phyloP scores from a whole-genome alignment of 2,797 vertebrate species.

The Xiphorhynchus erythropygius region DNA sequence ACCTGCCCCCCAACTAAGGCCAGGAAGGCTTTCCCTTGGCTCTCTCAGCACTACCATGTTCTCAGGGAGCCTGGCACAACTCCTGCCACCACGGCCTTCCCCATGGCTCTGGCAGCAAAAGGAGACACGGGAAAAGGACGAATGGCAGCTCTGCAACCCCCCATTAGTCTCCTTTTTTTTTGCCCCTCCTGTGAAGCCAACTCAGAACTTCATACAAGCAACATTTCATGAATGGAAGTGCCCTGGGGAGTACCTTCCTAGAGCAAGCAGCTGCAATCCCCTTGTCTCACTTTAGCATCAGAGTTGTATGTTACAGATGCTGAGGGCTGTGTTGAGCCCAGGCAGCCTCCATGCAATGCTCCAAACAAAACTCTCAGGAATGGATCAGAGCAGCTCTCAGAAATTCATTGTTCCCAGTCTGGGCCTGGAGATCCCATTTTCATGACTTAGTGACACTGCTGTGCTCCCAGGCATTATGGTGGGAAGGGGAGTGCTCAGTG shows the following conservation, averaged over 20 bases:
- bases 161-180: neutral
- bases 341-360: neutral
- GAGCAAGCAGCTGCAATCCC: neutral
- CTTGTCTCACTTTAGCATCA: neutral
- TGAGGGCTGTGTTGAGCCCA: neutral
- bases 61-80: rapidly evolving
- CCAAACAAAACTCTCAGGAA: neutral
- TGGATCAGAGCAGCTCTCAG: neutral
- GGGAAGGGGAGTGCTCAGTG: neutral
- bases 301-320: neutral
- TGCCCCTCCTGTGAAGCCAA: neutral
- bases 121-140: rapidly evolving
- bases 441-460: neutral
- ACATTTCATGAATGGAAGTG: neutral
- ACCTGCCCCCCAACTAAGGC: neutral
- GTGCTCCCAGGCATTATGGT: neutral
- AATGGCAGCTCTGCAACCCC: neutral
- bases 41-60: neutral
- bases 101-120: neutral
- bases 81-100: neutral
- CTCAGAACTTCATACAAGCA: neutral
- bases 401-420: neutral
- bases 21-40: neutral
- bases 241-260: neutral
- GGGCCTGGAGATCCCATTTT: neutral